Evolutionary conservation across 2,797 vertebrate genomes (phyloP).

Genomic region (Eurystomus glaucurus): DNA sequence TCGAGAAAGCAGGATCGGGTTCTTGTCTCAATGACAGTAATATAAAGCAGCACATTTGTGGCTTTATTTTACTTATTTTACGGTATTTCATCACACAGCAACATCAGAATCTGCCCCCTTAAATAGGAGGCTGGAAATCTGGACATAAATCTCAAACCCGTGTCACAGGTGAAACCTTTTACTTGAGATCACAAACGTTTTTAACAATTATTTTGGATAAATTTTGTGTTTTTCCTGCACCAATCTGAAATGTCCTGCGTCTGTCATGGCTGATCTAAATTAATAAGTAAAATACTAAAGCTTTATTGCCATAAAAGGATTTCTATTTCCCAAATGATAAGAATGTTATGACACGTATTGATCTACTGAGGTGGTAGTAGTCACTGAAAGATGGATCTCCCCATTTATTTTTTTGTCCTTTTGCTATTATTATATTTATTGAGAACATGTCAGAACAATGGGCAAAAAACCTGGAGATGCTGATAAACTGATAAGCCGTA

Average conservation of each 20-base stretch:
- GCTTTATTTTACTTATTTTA: background rate
- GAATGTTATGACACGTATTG: constrained; percentile 59
- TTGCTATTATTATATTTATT: constrained; percentile 53
- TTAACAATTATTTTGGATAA: background rate
- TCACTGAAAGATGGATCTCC: constrained; percentile 55
- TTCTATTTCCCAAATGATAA: constrained; percentile 54
- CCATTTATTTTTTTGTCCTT: constrained; percentile 56
- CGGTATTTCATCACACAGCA: background rate
- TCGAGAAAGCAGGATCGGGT: background rate
- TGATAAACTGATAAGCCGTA: constrained; percentile 63
- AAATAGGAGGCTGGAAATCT: background rate
- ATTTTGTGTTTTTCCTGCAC: background rate
- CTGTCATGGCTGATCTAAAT: constrained; percentile 49
- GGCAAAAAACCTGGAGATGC: constrained; percentile 18
- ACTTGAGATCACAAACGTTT: background rate
- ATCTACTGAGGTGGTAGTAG: constrained; percentile 40
- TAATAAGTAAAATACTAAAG: constrained; percentile 53
- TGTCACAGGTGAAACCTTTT: background rate
- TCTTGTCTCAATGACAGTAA: background rate
- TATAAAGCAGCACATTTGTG: background rate
- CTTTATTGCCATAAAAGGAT: constrained; percentile 61
- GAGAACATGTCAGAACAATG: constrained; percentile 57
- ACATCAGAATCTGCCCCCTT: background rate
- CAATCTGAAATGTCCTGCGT: background rate
- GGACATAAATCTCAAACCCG: background rate